phyloP scores from a whole-genome alignment of 2,888 invertebrate genomes.

The Orchesellides sinensis region DNA sequence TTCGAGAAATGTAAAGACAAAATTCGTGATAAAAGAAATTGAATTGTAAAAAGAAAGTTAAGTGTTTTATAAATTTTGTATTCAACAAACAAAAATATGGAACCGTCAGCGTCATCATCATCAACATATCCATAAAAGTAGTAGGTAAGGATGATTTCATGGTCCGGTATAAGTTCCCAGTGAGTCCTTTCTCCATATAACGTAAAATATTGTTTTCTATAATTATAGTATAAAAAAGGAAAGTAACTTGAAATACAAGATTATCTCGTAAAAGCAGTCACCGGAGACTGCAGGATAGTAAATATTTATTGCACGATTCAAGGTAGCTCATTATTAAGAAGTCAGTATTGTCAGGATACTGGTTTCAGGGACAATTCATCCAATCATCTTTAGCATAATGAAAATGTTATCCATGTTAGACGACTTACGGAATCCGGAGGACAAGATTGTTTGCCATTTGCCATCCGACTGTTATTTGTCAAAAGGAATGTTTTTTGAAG shows the following conservation, averaged over 20 bases:
- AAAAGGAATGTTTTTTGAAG: no score
- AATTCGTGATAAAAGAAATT: background rate
- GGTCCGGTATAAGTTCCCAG: background rate
- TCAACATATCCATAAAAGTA: constrained; percentile 9
- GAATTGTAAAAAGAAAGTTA: constrained; percentile 14
- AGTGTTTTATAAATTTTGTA: constrained; percentile 40
- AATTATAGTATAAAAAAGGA: background rate
- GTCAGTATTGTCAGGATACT: no score
- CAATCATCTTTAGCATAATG: no score
- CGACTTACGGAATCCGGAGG: no score
- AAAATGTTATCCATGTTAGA: no score
- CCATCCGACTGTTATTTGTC: no score
- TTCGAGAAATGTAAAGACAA: background rate
- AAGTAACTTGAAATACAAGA: background rate
- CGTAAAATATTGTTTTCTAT: background rate
- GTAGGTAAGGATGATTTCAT: constrained; percentile 17
- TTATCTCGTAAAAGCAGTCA: constrained; percentile 42
- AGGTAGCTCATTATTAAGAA: no score
- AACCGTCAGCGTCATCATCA: constrained; percentile 21
- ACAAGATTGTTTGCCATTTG: no score
- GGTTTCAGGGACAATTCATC: no score
- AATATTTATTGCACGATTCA: no score
- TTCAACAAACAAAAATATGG: constrained; percentile 2
- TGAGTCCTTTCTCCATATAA: background rate
- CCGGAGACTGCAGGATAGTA: background rate